These are phyloP conservation scores for Panulirus ornatus DNA, from an alignment of 1,140 invertebrate species.

Conservation along the genomic window DNA sequence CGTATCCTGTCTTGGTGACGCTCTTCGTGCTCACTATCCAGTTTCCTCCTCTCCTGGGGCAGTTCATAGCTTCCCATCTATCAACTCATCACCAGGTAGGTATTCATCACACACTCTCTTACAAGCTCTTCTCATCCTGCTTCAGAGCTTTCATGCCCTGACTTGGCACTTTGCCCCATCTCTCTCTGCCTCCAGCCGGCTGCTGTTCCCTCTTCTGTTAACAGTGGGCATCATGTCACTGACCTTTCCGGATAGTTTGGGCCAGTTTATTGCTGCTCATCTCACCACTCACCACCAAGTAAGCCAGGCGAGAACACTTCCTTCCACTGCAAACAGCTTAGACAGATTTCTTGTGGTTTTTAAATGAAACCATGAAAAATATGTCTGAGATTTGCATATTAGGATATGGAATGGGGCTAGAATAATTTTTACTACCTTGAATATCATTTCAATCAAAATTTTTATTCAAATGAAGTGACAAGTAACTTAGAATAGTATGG, in stretches of 20 bases:
- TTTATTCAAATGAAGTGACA: neutral
- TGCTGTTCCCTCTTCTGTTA: conserved; percentile 67
- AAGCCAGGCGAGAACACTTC: neutral
- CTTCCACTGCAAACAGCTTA: neutral
- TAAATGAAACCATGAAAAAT: neutral
- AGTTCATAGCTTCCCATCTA: conserved; percentile 68
- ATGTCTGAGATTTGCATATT: neutral
- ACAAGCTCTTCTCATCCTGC: conserved; percentile 21
- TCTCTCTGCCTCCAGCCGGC: conserved; percentile 53
- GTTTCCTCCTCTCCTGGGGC: conserved; percentile 69
- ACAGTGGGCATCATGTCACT: conserved; percentile 64
- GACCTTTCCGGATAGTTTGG: conserved; percentile 62
- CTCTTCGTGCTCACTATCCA: conserved; percentile 66
- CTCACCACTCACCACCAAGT: conserved; percentile 71
- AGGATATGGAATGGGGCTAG: neutral
- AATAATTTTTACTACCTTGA: too few species aligned
- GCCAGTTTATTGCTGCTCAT: conserved; percentile 60
- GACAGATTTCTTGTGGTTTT: neutral
- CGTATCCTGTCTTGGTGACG: conserved; percentile 66
- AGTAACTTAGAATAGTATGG: neutral
- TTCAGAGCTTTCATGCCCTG: conserved; percentile 14
- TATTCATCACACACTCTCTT: conserved; percentile 1
- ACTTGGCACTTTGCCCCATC: conserved; percentile 27
- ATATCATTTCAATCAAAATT: too few species aligned
- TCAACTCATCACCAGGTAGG: conserved; percentile 69